Evolutionary conservation across 2,113 vertebrate species (phyloP).

Genomic region (Pseudolaguvia tuberculata): DNA sequence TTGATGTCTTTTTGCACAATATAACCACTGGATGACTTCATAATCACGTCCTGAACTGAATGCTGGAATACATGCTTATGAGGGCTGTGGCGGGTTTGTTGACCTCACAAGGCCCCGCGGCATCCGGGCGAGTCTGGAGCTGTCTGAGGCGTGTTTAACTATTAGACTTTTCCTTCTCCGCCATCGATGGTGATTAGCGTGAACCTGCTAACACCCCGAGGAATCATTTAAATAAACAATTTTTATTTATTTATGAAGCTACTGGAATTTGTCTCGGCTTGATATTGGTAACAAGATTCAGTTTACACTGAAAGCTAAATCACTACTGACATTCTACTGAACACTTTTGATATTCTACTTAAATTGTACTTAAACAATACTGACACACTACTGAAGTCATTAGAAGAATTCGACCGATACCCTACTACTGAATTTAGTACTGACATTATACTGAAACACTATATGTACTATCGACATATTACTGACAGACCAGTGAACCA

Average conservation of each 20-base stretch:
- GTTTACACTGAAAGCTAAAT: constrained; percentile 64
- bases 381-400: background rate
- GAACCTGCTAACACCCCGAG: background rate
- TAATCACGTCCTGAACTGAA: constrained; percentile 3
- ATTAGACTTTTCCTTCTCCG: constrained; percentile 4
- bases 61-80: too few relatives aligned
- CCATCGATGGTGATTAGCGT: background rate
- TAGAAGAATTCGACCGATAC: too few relatives aligned
- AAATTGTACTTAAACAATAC: background rate
- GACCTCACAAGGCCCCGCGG: constrained; percentile 10
- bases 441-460: too few relatives aligned
- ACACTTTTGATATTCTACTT: constrained; percentile 36
- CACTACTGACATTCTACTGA: constrained; percentile 51
- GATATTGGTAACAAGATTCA: constrained; percentile 1
- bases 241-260: constrained; percentile 44
- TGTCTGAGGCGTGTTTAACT: constrained; percentile 31
- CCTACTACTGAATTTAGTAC: too few relatives aligned
- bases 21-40: constrained; percentile 6
- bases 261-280: constrained; percentile 10
- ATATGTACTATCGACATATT: background rate
- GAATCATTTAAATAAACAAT: constrained; percentile 22
- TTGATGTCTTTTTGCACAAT: constrained; percentile 21
- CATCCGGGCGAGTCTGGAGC: constrained; percentile 17
- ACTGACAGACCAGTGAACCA: background rate
- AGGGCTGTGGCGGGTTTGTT: background rate